phyloP scores from a whole-genome alignment of 2,113 vertebrate genomes.

The Lycaon pictus region DNA sequence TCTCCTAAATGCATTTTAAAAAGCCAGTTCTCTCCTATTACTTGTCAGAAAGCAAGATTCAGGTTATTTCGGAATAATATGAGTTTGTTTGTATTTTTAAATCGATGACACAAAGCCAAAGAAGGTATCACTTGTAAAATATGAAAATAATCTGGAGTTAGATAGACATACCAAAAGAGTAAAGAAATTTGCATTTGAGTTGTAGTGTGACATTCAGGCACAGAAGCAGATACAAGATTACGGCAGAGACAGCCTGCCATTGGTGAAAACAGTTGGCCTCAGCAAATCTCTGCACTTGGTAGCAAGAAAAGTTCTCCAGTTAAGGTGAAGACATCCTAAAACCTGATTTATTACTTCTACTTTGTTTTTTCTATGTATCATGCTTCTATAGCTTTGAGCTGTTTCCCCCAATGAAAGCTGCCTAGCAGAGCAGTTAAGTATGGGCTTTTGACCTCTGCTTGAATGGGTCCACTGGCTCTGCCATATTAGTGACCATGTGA shows the following conservation, averaged over 20 bases:
- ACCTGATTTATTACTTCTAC: neutral
- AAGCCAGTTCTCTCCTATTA: neutral
- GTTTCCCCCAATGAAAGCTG: neutral
- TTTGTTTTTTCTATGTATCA: neutral
- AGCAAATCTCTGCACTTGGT: neutral
- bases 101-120: neutral
- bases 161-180: neutral
- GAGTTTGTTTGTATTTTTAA: neutral
- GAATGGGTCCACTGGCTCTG: neutral
- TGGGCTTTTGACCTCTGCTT: neutral
- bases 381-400: neutral
- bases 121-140: neutral
- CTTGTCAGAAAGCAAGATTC: neutral
- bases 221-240: neutral
- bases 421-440: neutral
- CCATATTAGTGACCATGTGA: neutral
- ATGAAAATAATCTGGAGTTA: neutral
- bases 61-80: neutral
- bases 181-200: neutral
- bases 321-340: neutral
- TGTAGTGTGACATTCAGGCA: neutral
- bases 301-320: neutral
- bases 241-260: neutral
- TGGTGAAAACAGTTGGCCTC: too few species aligned
- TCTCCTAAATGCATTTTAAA: neutral